Percentiles rank a stretch among this genome's conserved stretches.
Conservation (phyloP, 2,888 invertebrate genomes). For the Athalia rosae region DNA sequence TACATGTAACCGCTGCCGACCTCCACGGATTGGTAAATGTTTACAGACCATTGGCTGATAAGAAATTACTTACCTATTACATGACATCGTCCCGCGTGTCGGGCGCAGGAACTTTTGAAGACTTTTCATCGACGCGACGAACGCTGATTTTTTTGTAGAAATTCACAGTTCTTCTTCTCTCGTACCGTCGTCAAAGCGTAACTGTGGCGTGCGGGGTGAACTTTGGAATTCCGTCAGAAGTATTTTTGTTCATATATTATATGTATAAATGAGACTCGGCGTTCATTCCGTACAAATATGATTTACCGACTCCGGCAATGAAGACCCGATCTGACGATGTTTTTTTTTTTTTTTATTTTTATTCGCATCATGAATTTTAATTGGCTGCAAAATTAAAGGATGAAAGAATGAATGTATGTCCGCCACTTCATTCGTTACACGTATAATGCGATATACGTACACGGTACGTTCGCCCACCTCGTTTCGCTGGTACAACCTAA, state of each 20-base stretch:
- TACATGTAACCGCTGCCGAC: background rate
- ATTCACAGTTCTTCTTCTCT: background rate
- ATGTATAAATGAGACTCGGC: background rate
- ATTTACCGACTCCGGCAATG: too few relatives aligned
- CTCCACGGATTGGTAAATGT: background rate
- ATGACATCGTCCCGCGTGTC: background rate
- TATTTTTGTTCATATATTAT: background rate
- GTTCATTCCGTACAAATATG: background rate
- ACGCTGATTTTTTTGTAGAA: background rate
- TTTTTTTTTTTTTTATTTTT: too few relatives aligned
- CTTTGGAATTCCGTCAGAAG: background rate
- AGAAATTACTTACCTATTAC: background rate
- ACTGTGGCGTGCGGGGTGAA: background rate
- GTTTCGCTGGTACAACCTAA: background rate
- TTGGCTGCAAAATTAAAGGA: too few relatives aligned
- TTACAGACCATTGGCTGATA: background rate
- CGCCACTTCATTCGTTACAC: too few relatives aligned
- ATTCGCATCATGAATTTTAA: too few relatives aligned
- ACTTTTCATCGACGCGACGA: constrained; percentile 18
- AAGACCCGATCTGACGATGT: too few relatives aligned
- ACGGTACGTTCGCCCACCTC: too few relatives aligned
- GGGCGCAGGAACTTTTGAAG: background rate
- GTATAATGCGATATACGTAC: too few relatives aligned
- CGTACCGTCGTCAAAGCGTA: background rate
- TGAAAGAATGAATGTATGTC: too few relatives aligned